Evolutionary conservation across 2,113 vertebrate species (phyloP).

Genomic region (Misgurnus anguillicaudatus): DNA sequence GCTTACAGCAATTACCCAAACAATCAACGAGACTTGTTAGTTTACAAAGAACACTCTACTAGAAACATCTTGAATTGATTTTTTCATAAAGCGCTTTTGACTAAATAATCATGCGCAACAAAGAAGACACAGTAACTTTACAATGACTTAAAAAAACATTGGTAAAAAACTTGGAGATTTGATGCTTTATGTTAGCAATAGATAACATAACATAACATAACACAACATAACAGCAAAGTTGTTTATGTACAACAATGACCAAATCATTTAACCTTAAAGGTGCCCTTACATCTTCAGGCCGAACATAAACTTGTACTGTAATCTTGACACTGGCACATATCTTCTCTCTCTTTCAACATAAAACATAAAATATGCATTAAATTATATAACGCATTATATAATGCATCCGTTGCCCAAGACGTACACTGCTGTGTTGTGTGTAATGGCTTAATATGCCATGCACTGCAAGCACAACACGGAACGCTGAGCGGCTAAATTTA

Average conservation of each 20-base stretch:
- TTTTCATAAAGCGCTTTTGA: constrained; percentile 8
- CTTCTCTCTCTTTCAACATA: constrained; percentile 42
- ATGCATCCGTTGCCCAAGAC: constrained; percentile 51
- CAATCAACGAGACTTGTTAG: constrained; percentile 43
- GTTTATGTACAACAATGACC: too few relatives aligned
- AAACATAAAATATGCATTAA: constrained; percentile 72
- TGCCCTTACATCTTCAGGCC: too few relatives aligned
- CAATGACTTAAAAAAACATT: constrained; percentile 1
- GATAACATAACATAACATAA: too few relatives aligned
- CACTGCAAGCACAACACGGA: constrained; percentile 54
- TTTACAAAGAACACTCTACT: constrained; percentile 30
- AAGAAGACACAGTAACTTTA: background rate
- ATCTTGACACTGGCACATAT: constrained; percentile 6
- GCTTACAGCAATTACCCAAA: constrained; percentile 43
- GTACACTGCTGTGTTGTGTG: constrained; percentile 40
- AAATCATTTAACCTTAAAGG: too few relatives aligned
- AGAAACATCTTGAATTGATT: constrained; percentile 39
- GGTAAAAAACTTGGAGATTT: too few relatives aligned
- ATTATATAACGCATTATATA: constrained; percentile 75
- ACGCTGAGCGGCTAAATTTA: constrained; percentile 35
- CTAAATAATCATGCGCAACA: constrained; percentile 2
- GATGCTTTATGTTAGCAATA: too few relatives aligned
- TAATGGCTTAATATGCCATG: constrained; percentile 68
- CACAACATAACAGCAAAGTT: too few relatives aligned
- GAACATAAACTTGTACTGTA: too few relatives aligned